phyloP scores from a whole-genome alignment of 2,113 vertebrate species.

The Phylloscopus trochiloides region DNA sequence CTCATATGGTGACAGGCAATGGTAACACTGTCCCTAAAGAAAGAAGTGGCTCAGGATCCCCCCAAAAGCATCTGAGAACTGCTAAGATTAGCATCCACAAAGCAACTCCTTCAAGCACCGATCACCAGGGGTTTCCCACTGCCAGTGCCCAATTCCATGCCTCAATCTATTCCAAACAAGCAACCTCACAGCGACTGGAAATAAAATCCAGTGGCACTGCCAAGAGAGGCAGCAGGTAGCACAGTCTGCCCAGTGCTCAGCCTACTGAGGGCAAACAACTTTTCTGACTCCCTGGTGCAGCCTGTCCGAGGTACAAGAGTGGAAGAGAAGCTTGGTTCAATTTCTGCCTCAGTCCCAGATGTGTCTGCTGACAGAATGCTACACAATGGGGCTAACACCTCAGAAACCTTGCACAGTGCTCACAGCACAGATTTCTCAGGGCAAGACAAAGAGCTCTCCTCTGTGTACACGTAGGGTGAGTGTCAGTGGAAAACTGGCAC shows the following conservation, averaged over 20 bases:
- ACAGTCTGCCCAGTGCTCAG: neutral
- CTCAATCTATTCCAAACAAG: neutral
- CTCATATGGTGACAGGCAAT: neutral
- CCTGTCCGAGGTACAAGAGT: neutral
- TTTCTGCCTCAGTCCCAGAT: neutral
- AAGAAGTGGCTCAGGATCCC: neutral
- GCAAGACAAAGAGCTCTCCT: neutral
- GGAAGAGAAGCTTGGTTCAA: neutral
- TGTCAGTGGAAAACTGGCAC: neutral
- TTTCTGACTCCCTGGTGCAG: neutral
- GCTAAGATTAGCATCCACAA: neutral
- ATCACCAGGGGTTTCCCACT: neutral
- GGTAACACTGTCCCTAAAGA: neutral
- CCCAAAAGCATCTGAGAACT: neutral
- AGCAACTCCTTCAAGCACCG: neutral
- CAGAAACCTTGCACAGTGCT: neutral
- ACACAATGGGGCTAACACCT: neutral
- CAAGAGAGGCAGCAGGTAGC: neutral
- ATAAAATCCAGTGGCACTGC: neutral
- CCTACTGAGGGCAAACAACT: neutral
- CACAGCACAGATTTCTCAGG: neutral
- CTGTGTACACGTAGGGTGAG: fast-evolving
- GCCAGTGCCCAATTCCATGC: neutral
- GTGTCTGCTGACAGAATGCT: neutral
- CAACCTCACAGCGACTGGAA: neutral